These are phyloP conservation scores for Dromiciops gliroides DNA, from an alignment of 2,113 vertebrate genomes.

Conservation along the genomic window DNA sequence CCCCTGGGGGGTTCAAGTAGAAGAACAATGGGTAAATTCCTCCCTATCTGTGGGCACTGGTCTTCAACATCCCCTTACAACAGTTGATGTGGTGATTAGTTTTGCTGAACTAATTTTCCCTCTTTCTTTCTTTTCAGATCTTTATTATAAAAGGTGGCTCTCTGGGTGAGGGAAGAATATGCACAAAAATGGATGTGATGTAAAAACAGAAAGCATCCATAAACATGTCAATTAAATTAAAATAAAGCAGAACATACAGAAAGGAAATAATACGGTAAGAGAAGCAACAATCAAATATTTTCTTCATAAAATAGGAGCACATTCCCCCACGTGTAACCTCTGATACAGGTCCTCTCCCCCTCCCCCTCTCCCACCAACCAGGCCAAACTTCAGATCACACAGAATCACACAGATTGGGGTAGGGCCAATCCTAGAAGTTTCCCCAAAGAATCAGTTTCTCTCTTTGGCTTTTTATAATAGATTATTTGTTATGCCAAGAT, in stretches of 20 bases:
- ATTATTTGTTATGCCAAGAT: neutral
- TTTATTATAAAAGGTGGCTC: neutral
- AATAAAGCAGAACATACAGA: neutral
- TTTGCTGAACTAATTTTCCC: no score
- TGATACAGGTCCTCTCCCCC: neutral
- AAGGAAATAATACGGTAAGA: neutral
- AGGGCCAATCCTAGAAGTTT: neutral
- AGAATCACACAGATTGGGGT: no score
- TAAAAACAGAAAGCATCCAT: neutral
- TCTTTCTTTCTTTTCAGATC: neutral
- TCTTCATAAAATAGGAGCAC: neutral
- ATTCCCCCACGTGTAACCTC: neutral
- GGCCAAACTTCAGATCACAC: neutral
- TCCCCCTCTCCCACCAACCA: no score
- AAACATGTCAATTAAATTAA: neutral
- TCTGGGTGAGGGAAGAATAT: neutral
- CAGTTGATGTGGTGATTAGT: no score
- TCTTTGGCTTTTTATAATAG: neutral
- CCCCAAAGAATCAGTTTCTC: neutral
- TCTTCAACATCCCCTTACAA: neutral
- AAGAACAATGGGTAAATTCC: neutral
- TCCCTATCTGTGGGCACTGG: neutral
- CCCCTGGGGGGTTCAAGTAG: neutral
- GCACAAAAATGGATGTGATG: neutral
- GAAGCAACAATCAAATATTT: neutral